Evolutionary conservation across 2,113 vertebrate species (phyloP), one percentile per base, ranked within the genome.

Genomic region (Podilymbus podiceps): DNA sequence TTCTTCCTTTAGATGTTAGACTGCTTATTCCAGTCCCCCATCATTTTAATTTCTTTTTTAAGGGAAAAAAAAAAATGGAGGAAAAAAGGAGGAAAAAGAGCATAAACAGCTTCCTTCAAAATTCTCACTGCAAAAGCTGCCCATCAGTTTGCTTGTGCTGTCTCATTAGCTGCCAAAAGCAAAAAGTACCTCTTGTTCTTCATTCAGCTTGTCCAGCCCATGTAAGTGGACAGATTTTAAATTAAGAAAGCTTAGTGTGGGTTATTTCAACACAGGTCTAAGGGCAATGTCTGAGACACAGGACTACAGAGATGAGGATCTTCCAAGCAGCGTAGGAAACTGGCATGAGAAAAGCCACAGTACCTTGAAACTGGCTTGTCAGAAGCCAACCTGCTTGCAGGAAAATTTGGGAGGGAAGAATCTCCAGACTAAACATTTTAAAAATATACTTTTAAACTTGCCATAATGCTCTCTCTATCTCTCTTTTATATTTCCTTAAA

Each of bases 401-500:
- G 21, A 96, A 40, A 30, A 50, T 77, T 15, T 75, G 33, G 30
- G 19, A 68, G 35, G 58, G 33, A 75, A 56, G 30, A 56, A 35
- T 96, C 47, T 85, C 40, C 53, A 96, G 52, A 78, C 33, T 49
- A 89, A 93, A 85, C 10, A 72, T 56, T 71, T 95, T 15, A 4
- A 60, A 92, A 86, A 52, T 33, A 72, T 3, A 31, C 8, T 77
- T 95, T 92, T 78, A n/a, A 44, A 66, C 15, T 67, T 69, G 13
- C 17, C 9, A 21, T 53, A 62, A 44, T 0, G 2, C 6, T 5
- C 1, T 13, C 6, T 27, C 2, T 42, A 42, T 42, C 42, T 47
- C 17, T 68, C 4, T 38, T 44, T 4, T 21, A 28, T 47, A 30
- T 16, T 21, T 9, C 4, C 28, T 72, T 63, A 35, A 50, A 87